A percentile compares a stretch with the other conserved stretches of the same genome.
These are phyloP conservation scores for Centroberyx gerrardi DNA, from an alignment of 2,797 vertebrate genomes.

Conservation along the genomic window DNA sequence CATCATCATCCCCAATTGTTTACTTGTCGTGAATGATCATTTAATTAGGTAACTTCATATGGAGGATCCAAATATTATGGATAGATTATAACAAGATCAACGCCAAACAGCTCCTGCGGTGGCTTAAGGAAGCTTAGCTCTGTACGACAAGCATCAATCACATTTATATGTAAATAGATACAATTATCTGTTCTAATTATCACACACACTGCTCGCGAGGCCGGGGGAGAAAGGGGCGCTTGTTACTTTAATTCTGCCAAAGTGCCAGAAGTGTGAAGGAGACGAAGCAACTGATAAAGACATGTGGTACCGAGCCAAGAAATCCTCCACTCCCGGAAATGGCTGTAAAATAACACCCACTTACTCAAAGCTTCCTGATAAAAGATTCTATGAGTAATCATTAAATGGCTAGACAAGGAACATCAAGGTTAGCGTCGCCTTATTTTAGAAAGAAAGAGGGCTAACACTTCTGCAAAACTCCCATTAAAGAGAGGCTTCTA, in stretches of 20 bases:
- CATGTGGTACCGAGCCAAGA: slow-evolving; percentile 30
- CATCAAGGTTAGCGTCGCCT: slow-evolving; percentile 31
- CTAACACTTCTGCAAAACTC: slow-evolving; percentile 11
- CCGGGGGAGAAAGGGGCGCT: slow-evolving; percentile 18
- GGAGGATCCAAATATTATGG: slow-evolving; percentile 76
- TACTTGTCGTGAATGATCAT: slow-evolving; percentile 71
- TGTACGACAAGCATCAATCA: slow-evolving; percentile 70
- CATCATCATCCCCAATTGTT: slow-evolving; percentile 70
- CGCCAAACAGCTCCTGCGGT: slow-evolving; percentile 54
- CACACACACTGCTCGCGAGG: slow-evolving; percentile 51
- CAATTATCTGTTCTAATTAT: slow-evolving; percentile 76
- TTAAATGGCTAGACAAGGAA: slow-evolving; percentile 15
- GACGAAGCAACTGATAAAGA: slow-evolving; percentile 43
- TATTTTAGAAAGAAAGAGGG: not conserved
- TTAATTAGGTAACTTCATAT: slow-evolving; percentile 77
- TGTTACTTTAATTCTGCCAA: slow-evolving; percentile 50
- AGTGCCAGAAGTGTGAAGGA: slow-evolving; percentile 61
- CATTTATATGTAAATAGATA: slow-evolving; percentile 78
- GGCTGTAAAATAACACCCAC: slow-evolving; percentile 58
- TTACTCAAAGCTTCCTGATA: slow-evolving; percentile 24
- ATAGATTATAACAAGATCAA: slow-evolving; percentile 64
- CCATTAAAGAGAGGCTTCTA: not conserved
- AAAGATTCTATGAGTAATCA: slow-evolving; percentile 32
- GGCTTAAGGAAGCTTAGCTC: slow-evolving; percentile 61
- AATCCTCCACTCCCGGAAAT: slow-evolving; percentile 22